These are phyloP conservation scores for Onychostoma macrolepis DNA, from an alignment of 2,113 vertebrate species.

Conservation along the genomic window DNA sequence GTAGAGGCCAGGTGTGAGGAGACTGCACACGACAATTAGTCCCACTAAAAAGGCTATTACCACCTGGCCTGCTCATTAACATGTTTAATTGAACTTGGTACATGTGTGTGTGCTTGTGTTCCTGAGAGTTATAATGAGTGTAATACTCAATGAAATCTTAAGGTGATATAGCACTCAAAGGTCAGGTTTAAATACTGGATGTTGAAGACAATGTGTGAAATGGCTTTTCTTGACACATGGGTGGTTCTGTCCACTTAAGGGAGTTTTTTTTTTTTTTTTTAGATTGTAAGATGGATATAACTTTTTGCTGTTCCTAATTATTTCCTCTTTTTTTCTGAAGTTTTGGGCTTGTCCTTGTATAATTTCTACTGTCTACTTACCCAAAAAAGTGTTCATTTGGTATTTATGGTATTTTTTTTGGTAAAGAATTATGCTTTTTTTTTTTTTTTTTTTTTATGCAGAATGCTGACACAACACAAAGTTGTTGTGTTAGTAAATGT, in stretches of 20 bases:
- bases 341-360: not conserved
- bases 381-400: no score
- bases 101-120: not conserved
- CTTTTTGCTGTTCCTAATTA: not conserved
- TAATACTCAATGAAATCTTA: not conserved
- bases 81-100: slow-evolving; percentile 43
- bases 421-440: no score
- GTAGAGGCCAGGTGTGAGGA: slow-evolving; percentile 45
- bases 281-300: not conserved
- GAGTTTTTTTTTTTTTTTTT: no score
- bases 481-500: no score
- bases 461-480: no score
- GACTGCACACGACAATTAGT: slow-evolving; percentile 37
- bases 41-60: slow-evolving; percentile 39
- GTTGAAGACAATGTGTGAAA: not conserved
- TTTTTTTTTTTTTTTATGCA: no score
- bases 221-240: not conserved
- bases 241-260: not conserved
- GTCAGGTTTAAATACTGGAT: not conserved
- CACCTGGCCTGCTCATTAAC: slow-evolving; percentile 44
- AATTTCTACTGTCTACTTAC: no score
- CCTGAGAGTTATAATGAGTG: not conserved
- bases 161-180: not conserved
- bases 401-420: no score
- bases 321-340: not conserved